These are phyloP conservation scores for Garra rufa DNA, from an alignment of 2,113 vertebrate genomes.

Conservation along the genomic window DNA sequence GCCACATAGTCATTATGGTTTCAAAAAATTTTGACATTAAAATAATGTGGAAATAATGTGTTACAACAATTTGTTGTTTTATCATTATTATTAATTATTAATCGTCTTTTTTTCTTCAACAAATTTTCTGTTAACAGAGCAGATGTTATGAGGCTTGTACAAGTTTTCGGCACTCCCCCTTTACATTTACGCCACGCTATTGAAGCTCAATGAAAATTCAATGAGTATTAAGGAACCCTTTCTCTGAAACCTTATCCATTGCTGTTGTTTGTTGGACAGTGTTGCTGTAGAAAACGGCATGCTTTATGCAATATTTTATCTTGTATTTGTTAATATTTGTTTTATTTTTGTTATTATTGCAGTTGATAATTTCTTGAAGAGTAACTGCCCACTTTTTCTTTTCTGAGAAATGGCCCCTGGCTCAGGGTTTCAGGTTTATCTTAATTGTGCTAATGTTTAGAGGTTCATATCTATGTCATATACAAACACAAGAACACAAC, in stretches of 20 bases:
- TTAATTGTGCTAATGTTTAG: neutral
- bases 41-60: neutral
- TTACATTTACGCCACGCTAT: neutral
- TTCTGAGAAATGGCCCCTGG: neutral
- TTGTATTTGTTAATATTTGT: neutral
- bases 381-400: neutral
- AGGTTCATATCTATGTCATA: neutral
- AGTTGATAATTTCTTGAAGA: neutral
- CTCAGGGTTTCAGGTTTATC: neutral
- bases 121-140: too few species aligned
- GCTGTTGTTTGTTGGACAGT: neutral
- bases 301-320: neutral
- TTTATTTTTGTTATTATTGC: neutral
- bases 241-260: neutral
- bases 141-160: too few species aligned
- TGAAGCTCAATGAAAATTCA: neutral
- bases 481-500: neutral
- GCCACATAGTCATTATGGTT: neutral
- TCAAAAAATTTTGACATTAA: neutral
- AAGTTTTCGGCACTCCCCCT: too few species aligned
- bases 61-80: neutral
- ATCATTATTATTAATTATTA: too few species aligned
- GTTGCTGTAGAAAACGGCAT: neutral
- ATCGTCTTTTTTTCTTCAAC: too few species aligned
- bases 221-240: neutral